Conservation (phyloP, 1,140 invertebrate species). For the Drosophila nannoptera region DNA sequence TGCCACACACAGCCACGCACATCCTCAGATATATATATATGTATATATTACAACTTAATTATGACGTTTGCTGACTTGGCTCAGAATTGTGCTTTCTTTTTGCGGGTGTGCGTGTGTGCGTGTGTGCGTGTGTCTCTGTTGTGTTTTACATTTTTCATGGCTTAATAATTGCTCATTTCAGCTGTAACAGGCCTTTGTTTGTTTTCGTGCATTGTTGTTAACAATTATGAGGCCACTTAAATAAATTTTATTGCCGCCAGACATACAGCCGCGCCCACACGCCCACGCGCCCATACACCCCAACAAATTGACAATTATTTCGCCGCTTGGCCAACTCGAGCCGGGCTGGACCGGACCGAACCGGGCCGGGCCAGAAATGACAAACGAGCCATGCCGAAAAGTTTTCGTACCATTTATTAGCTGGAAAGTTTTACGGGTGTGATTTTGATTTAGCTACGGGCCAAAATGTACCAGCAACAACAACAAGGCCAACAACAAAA, state of each 20-base stretch:
- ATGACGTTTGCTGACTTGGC: slow-evolving; percentile 52
- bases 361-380: slow-evolving; percentile 41
- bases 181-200: slow-evolving; percentile 65
- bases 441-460: slow-evolving; percentile 66
- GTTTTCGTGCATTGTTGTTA: slow-evolving; percentile 52
- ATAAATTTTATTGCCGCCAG: slow-evolving; percentile 68
- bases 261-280: slow-evolving; percentile 18
- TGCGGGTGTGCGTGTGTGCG: slow-evolving; percentile 11
- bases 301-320: slow-evolving; percentile 70
- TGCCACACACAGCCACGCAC: slow-evolving; percentile 3
- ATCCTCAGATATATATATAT: slow-evolving; percentile 17
- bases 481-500: slow-evolving; percentile 4
- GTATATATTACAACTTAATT: slow-evolving; percentile 69
- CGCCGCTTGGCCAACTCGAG: slow-evolving; percentile 34
- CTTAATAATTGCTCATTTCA: slow-evolving; percentile 72
- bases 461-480: slow-evolving; percentile 14
- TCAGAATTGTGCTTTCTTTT: slow-evolving; percentile 14
- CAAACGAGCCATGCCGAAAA: slow-evolving; percentile 59
- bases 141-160: slow-evolving; percentile 65
- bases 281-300: slow-evolving; percentile 17
- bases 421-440: slow-evolving; percentile 61
- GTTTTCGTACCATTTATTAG: slow-evolving; percentile 68
- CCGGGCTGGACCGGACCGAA: slow-evolving; percentile 19
- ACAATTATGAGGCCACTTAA: slow-evolving; percentile 72
- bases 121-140: slow-evolving; percentile 23